phyloP scores from a whole-genome alignment of 1,140 invertebrate genomes.

The Gryon sp. region DNA sequence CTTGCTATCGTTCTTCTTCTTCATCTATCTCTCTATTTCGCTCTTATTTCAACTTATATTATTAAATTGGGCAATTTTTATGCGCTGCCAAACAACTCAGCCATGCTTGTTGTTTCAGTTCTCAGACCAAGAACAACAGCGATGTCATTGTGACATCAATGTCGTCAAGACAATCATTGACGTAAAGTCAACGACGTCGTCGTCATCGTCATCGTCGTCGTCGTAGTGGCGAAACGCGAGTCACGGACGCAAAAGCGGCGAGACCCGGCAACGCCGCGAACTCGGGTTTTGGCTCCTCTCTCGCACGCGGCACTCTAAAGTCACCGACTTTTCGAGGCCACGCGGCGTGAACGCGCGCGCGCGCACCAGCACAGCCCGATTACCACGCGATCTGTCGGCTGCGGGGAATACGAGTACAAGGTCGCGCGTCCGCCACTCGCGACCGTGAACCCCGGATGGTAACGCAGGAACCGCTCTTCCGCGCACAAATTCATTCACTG shows the following conservation, averaged over 20 bases:
- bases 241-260: no score
- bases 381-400: constrained; percentile 78
- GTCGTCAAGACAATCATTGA: no score
- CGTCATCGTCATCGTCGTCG: constrained; percentile 50
- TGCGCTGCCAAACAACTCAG: background rate
- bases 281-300: constrained; percentile 64
- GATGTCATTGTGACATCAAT: no score
- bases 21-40: no score
- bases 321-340: constrained; percentile 80
- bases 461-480: constrained; percentile 67
- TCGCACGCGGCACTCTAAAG: constrained; percentile 67
- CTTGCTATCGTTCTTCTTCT: no score
- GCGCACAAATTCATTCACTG: constrained; percentile 17
- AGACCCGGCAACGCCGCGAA: constrained; percentile 72
- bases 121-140: no score
- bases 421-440: constrained; percentile 65
- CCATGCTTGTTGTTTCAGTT: no score
- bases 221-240: no score
- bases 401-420: constrained; percentile 77
- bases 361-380: constrained; percentile 55
- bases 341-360: constrained; percentile 69
- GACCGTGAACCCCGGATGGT: constrained; percentile 71
- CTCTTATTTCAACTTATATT: no score
- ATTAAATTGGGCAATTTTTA: no score
- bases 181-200: constrained; percentile 25